Base-by-base conservation (phyloP, 2,797 vertebrate species). In the Todus mexicanus region DNA sequence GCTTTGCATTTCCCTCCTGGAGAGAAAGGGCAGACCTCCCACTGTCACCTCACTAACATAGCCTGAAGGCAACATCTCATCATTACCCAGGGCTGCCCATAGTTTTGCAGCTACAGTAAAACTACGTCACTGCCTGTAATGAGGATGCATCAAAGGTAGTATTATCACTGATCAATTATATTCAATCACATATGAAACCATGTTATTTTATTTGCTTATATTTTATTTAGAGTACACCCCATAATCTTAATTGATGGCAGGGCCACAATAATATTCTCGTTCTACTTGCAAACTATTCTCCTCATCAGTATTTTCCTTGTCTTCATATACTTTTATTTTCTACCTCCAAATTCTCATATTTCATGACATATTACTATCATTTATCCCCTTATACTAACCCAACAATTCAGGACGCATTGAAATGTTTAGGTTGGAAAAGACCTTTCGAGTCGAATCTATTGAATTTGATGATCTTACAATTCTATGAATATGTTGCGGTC, bases 1-100 rank as follows among this genome's bases (percentile, higher is more conserved):
- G 93, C 95, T 96, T 89, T 91, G 91, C 93, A 94, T 97, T 96
- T 95, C 88, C 93, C 97, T 96, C 96, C 93, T 64, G 4, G 94
- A 97, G 84, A 5, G 63, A 59, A 95, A 94, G 92, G 97, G 94
- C 96, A 87, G 91, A 80, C 92, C 96, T 92, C 59, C 79, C 47
- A 87, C 96, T 96, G 97, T 97, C 97, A 98, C 95, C 59, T 97
- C 42, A 93, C 97, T 90, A 90, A 29, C 56, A 59, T 78, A 94
- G 91, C 84, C 92, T 76, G 57, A 74, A 82, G 60, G 89, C 93
- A 50, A 80, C 95, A 87, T 90, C 93, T 93, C 85, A 12, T 20
- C 86, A 79, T 87, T 33, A 21, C 15, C 59, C 83, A 31, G 42
- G 26, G 7, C 33, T 93, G 94, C 92, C 77, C 42, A 51, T 66